Base-by-base conservation (phyloP, 2,797 vertebrate species). In the Champsocephalus esox region DNA sequence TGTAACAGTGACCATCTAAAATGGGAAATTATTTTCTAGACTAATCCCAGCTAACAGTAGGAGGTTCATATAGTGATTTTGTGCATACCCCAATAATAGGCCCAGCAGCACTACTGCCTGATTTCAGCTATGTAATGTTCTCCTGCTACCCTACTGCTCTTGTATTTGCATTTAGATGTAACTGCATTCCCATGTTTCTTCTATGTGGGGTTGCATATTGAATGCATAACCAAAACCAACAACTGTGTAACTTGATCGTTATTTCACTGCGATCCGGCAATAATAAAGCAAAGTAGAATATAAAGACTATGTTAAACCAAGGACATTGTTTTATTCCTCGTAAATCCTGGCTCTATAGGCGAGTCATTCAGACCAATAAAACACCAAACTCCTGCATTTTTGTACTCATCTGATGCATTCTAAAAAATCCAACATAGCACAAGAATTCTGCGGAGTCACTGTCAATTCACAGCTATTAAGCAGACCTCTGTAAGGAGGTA, bases 131-230 rank as follows among this genome's bases (percentile, higher is more conserved):
- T 41, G 16, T 9, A 10, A 13, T 4, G 8, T 28, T 49, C 44
- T 9, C 17, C 16, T 41, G 38, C 12, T 16, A 12, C 19, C 12
- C 24, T 44, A 21, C 21, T 41, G 24, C 3, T 46, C 24, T 52
- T 57, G 12, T 43, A 64, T 64, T 70, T 59, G 49, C 54, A 60
- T 74, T 59, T 68, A 64, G 38, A 65, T 48, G 38, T 17, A 64
- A 17, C 16, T n/a, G 9, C 46, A 68, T 57, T 43, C 34, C 19
- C 61, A 7, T 62, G 9, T 24, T 54, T 66, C 28, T 60, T 12
- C 21, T 19, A 34, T 41, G 28, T 14, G 4, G 11, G 38, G 13
- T 14, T 50, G 9, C 48, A 49, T 4, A 16, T 14, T 70, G 5
- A 38, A 63, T 57, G 16, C 28, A 19, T 9, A 19, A 12, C 13